Evolutionary conservation across 2,888 invertebrate species (phyloP).

Genomic region (Reticulitermes lucifugus): DNA sequence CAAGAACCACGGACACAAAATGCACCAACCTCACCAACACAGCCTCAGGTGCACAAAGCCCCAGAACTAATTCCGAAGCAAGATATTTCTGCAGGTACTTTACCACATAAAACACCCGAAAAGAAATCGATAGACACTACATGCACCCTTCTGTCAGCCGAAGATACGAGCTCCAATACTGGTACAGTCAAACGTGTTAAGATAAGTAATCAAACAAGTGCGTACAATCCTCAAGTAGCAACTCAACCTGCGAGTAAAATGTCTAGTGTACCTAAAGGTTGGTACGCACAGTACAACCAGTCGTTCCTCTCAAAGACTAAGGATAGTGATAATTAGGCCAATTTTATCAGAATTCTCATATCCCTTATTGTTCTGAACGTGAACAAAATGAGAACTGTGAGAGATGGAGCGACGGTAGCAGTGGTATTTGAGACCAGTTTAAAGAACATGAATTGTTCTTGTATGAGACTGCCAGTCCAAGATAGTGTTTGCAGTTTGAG

Average conservation of each 20-base stretch:
- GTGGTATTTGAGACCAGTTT: no score
- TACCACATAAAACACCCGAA: conserved; percentile 18
- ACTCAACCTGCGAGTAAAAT: not conserved
- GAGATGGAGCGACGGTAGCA: no score
- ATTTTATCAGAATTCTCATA: not conserved
- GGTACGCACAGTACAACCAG: conserved; percentile 46
- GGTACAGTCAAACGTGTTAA: conserved; percentile 50
- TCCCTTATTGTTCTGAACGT: not conserved
- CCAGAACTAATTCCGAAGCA: not conserved
- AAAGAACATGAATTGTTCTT: no score
- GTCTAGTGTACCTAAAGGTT: conserved; percentile 8
- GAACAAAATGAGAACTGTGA: no score
- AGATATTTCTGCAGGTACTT: not conserved
- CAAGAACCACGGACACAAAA: not conserved
- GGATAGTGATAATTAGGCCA: conserved; percentile 13
- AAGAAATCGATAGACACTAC: conserved; percentile 1
- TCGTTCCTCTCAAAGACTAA: conserved; percentile 36
- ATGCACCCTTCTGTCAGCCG: conserved; percentile 4
- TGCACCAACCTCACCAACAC: not conserved
- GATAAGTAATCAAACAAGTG: conserved; percentile 3
- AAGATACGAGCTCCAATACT: conserved; percentile 48
- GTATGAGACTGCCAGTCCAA: no score
- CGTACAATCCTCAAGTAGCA: not conserved
- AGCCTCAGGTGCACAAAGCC: not conserved
- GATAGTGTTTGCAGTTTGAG: no score